phyloP scores from a whole-genome alignment of 2,888 invertebrate species.

The Lordiphosa andalusiaca region DNA sequence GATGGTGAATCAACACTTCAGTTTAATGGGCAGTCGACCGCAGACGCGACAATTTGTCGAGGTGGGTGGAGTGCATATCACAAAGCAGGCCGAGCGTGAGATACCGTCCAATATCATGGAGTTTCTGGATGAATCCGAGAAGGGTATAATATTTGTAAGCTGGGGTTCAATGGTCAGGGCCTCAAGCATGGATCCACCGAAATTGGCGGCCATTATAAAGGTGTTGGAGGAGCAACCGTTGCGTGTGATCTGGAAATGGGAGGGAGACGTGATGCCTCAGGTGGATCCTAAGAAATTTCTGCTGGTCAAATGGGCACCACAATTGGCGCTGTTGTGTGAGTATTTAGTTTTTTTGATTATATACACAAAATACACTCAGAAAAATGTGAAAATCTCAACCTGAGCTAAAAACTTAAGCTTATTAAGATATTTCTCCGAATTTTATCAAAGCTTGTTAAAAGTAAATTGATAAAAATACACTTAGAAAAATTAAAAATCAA shows the following conservation, averaged over 20 bases:
- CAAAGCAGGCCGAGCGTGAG: constrained; percentile 62
- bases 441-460: no score
- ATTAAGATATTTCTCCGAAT: no score
- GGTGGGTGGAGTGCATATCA: constrained; percentile 84
- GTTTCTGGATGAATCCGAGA: constrained; percentile 83
- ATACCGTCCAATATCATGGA: constrained; percentile 82
- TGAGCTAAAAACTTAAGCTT: no score
- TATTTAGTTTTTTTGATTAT: no score
- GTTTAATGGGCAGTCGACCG: constrained; percentile 83
- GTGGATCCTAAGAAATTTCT: constrained; percentile 82
- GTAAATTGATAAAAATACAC: no score
- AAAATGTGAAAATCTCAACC: no score
- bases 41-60: constrained; percentile 83
- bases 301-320: constrained; percentile 85
- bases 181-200: constrained; percentile 83
- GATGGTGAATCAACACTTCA: constrained; percentile 84
- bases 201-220: constrained; percentile 83
- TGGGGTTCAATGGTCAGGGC: constrained; percentile 88
- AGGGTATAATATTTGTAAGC: constrained; percentile 88
- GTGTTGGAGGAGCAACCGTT: constrained; percentile 85
- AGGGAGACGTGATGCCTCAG: constrained; percentile 82
- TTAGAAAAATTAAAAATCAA: no score
- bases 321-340: constrained; percentile 89
- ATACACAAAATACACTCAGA: no score
- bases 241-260: constrained; percentile 90